Conservation (phyloP, 2,113 vertebrate genomes). For the Eretmochelys imbricata region DNA sequence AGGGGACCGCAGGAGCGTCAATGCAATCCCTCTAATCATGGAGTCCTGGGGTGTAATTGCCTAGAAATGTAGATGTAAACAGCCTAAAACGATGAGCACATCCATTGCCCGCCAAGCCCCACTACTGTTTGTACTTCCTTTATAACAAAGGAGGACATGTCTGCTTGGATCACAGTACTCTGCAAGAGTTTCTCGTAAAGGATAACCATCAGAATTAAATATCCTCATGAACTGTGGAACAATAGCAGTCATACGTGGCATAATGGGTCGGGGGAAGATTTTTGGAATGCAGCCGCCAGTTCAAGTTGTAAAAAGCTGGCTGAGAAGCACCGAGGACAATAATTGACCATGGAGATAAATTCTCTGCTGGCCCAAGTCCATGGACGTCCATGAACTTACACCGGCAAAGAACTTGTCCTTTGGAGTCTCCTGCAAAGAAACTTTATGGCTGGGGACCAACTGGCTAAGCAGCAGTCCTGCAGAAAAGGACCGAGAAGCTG, state of each 20-base stretch:
- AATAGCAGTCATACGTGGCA: rapidly evolving
- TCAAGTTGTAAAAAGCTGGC: rapidly evolving
- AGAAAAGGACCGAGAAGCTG: too few relatives aligned
- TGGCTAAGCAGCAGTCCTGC: too few relatives aligned
- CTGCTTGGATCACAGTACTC: neutral
- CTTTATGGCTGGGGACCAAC: neutral
- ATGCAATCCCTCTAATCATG: neutral
- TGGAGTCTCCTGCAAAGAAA: neutral
- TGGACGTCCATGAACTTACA: neutral
- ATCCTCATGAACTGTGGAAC: neutral
- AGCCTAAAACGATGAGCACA: rapidly evolving
- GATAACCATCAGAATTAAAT: neutral
- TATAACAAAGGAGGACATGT: neutral
- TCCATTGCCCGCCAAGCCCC: rapidly evolving
- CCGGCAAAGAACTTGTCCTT: neutral
- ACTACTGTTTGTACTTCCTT: rapidly evolving
- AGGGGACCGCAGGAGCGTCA: neutral
- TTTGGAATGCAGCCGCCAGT: neutral
- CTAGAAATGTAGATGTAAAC: neutral
- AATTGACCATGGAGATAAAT: neutral
- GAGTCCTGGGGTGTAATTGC: neutral
- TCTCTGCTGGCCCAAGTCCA: neutral
- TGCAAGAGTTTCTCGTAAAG: neutral
- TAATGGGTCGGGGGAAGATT: neutral
- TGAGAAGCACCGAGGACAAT: neutral